Base-by-base conservation (phyloP, 2,888 invertebrate species). In the Crioceris asparagi region DNA sequence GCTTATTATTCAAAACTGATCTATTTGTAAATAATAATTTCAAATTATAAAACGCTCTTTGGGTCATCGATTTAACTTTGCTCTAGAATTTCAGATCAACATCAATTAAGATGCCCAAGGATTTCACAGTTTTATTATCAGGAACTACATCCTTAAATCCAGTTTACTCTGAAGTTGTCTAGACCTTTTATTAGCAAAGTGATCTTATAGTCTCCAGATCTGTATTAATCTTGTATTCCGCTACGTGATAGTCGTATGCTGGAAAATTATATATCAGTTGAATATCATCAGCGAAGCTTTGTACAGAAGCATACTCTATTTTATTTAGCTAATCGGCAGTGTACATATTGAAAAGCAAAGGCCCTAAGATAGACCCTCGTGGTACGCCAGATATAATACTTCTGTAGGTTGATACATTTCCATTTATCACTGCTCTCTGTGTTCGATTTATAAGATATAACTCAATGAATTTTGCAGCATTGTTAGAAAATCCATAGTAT, bases 221-320 rank as follows among this genome's bases (percentile, higher is more conserved):
- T 8, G 2, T 2, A 12, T 27, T n/a, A 8, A 27, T 27, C 2
- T 3, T 6, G 2, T 8, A 2, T 5, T 5, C 6, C 4, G 27
- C 27, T 4, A 10, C 2, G 12, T 2, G 2, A 11, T 27, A 27
- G 7, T 27, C 15, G 4, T 3, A 2, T 4, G 30, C 5, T 4
- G 3, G 2, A 17, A 36, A 36, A 36, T n/a, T 17, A 15, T 29
- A 18, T 12, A 12, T 16, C 4, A 36, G 3, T 17, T 36, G 36
- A 5, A n/a, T 36, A 14, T 36, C 36, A 16, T 36, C 36, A 17
- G 36, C 29, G 29, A 17, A 36, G 3, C 10, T 8, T 4, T 29
- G 29, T 7, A 3, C 11, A 3, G 5, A 6, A 11, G 11, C 17
- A 11, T 29, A 10, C 7, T n/a, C 3, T 4, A 36, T 6, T 4